phyloP scores from a whole-genome alignment of 2,888 invertebrate genomes.

The Anticlea derivata region DNA sequence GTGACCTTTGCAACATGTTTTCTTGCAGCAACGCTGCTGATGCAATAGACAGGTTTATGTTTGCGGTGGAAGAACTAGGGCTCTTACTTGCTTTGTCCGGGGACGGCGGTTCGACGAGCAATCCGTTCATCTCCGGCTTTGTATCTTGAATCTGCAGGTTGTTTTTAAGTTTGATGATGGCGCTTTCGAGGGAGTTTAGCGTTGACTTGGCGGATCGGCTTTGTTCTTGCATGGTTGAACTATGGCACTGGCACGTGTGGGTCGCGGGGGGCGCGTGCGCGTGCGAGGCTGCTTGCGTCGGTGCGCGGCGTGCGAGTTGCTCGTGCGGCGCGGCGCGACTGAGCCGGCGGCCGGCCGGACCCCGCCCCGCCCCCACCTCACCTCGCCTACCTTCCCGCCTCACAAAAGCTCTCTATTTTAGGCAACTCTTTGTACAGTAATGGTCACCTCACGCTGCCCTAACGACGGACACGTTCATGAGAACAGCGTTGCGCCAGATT shows the following conservation, averaged over 20 bases:
- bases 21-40: conserved; percentile 86
- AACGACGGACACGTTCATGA: conserved; percentile 83
- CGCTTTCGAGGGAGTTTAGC: conserved; percentile 79
- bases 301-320: conserved; percentile 74
- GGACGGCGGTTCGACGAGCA: conserved; percentile 66
- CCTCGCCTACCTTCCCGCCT: conserved; percentile 73
- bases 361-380: conserved; percentile 77
- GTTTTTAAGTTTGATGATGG: conserved; percentile 80
- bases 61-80: conserved; percentile 65
- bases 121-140: conserved; percentile 72
- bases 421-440: conserved; percentile 84
- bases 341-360: conserved; percentile 76
- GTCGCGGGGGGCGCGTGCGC: conserved; percentile 66
- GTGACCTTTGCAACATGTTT: conserved; percentile 88
- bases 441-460: conserved; percentile 83
- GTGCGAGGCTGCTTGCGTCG: conserved; percentile 64
- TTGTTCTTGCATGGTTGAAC: conserved; percentile 78
- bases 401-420: conserved; percentile 84
- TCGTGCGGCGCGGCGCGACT: conserved; percentile 78
- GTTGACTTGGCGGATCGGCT: conserved; percentile 75
- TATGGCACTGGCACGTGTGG: conserved; percentile 65
- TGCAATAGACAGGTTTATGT: conserved; percentile 79
- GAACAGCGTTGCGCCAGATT: conserved; percentile 80
- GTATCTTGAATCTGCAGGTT: conserved; percentile 80
- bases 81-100: conserved; percentile 75